phyloP scores from a whole-genome alignment of 2,797 vertebrate species.

The Syndactyla subalaris region DNA sequence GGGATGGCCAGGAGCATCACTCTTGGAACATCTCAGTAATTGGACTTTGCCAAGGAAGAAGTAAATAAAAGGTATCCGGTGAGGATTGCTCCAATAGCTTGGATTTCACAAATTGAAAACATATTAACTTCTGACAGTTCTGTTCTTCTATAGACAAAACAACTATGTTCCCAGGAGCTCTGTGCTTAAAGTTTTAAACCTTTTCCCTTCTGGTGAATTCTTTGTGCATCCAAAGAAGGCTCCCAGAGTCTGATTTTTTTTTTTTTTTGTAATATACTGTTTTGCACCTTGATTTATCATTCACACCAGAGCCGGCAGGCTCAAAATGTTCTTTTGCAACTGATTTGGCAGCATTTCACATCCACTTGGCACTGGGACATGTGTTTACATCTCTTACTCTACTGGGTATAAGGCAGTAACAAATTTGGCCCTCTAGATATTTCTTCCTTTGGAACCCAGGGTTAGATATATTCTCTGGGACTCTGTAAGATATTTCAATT shows the following conservation, averaged over 20 bases:
- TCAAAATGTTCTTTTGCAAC: constrained; percentile 26
- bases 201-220: constrained; percentile 1
- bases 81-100: constrained; percentile 39
- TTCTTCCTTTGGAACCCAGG: neutral
- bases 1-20: constrained; percentile 65
- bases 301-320: neutral
- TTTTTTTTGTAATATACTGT: neutral
- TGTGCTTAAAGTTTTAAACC: neutral
- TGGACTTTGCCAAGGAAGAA: constrained; percentile 63
- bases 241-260: neutral
- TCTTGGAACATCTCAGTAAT: constrained; percentile 63
- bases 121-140: constrained; percentile 56
- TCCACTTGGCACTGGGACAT: neutral
- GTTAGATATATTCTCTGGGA: neutral
- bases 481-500: neutral
- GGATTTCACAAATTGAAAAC: constrained; percentile 62
- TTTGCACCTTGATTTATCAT: constrained; percentile 40
- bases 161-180: constrained; percentile 9
- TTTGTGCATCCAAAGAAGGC: neutral
- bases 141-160: constrained; percentile 54
- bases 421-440: neutral
- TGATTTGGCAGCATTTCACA: constrained; percentile 36
- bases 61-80: constrained; percentile 63
- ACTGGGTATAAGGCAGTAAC: neutral
- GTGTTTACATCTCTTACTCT: neutral